These are phyloP conservation scores for Argopecten irradians DNA, from an alignment of 1,140 invertebrate species.

Conservation along the genomic window DNA sequence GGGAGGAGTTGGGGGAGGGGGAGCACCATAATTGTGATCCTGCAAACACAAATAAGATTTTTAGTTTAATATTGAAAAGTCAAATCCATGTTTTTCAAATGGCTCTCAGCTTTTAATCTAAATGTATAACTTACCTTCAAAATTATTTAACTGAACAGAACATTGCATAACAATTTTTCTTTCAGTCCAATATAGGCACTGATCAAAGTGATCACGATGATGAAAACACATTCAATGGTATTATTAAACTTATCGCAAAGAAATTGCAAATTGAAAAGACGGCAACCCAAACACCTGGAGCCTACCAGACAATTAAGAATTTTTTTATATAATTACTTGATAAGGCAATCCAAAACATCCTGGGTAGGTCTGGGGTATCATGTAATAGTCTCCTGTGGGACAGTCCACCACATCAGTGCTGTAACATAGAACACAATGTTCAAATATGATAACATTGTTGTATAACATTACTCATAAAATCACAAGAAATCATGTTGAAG, in stretches of 20 bases:
- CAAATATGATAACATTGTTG: background rate
- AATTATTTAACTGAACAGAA: no score
- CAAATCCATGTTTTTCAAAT: no score
- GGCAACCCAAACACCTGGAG: constrained; percentile 81
- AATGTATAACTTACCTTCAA: no score
- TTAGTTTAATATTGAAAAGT: no score
- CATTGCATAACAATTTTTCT: no score
- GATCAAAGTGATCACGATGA: no score
- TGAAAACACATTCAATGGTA: no score
- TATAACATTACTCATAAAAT: background rate
- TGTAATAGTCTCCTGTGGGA: constrained; percentile 54
- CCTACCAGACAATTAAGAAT: constrained; percentile 83
- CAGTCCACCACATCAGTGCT: background rate
- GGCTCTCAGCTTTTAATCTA: no score
- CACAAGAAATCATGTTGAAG: no score
- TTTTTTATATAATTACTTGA: constrained; percentile 79
- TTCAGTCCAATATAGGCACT: no score
- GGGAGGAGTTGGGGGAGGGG: constrained; percentile 82
- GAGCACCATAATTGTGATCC: constrained; percentile 89
- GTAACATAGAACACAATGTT: background rate
- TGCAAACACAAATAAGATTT: constrained; percentile 78
- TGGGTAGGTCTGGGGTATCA: constrained; percentile 65
- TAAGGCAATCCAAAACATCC: constrained; percentile 80
- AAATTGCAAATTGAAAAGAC: no score
- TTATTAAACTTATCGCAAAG: no score